Percentiles rank a stretch among this genome's conserved stretches.
Evolutionary conservation across 2,797 vertebrate species (phyloP).

Genomic region (Parauchenoglanis ngamensis): DNA sequence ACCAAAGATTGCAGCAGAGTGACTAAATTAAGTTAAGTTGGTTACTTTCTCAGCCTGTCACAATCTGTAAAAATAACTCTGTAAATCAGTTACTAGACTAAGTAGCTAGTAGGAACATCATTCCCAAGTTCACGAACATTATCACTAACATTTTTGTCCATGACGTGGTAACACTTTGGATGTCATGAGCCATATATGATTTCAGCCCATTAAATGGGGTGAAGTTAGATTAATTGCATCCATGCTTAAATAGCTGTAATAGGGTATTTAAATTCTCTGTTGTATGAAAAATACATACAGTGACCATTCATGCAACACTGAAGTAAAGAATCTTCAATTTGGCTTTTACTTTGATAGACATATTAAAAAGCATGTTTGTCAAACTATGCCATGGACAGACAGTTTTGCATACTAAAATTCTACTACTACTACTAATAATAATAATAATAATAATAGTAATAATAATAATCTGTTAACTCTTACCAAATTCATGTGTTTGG

Average conservation of each 20-base stretch:
- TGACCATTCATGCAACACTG: too few species aligned
- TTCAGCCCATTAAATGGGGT: neutral
- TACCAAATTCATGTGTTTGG: neutral
- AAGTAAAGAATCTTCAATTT: too few species aligned
- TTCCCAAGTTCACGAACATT: neutral
- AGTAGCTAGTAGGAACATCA: neutral
- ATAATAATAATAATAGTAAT: too few species aligned
- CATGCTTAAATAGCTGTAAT: neutral
- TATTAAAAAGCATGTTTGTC: too few species aligned
- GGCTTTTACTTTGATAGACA: too few species aligned
- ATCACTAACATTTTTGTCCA: neutral
- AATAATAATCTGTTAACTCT: too few species aligned
- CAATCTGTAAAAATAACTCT: neutral
- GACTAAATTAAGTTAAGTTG: neutral
- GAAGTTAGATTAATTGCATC: neutral
- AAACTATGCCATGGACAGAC: too few species aligned
- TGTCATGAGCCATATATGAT: neutral
- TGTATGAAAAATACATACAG: too few species aligned
- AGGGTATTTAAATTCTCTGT: too few species aligned
- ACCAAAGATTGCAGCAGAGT: neutral
- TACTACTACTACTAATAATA: too few species aligned
- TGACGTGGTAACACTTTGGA: neutral
- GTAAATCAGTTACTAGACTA: neutral
- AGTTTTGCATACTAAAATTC: too few species aligned
- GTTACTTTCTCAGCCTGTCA: neutral